These are phyloP conservation scores for Leptinotarsa lineolata DNA, from an alignment of 1,140 invertebrate genomes.

Conservation along the genomic window DNA sequence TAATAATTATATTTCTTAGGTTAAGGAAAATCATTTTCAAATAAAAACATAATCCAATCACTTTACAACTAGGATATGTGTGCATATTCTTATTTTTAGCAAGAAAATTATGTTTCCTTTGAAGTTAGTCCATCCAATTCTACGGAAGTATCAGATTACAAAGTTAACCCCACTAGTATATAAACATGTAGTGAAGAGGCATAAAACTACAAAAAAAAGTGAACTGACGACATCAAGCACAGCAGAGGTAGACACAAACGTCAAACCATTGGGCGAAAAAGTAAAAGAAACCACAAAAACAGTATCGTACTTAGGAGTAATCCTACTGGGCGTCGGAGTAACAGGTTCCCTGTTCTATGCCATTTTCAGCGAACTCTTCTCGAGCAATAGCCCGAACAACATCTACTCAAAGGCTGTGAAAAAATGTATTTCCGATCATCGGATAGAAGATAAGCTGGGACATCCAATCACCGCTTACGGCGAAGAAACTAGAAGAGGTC, in stretches of 20 bases:
- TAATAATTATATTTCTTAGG: no score
- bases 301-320: slow-evolving; percentile 79
- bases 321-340: slow-evolving; percentile 75
- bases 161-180: slow-evolving; percentile 12
- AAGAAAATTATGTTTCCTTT: slow-evolving; percentile 20
- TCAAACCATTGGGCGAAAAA: slow-evolving; percentile 68
- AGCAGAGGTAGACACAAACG: slow-evolving; percentile 59
- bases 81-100: no score
- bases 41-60: no score
- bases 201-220: slow-evolving; percentile 27
- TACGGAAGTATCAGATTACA: slow-evolving; percentile 4
- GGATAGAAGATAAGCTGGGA: slow-evolving; percentile 76
- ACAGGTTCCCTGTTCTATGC: slow-evolving; percentile 80
- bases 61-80: no score
- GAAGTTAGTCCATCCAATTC: slow-evolving; percentile 11
- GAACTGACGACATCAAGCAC: slow-evolving; percentile 24
- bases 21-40: no score
- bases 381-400: slow-evolving; percentile 79
- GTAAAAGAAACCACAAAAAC: slow-evolving; percentile 89
- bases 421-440: slow-evolving; percentile 68
- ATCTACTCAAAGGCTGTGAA: slow-evolving; percentile 81
- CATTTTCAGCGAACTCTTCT: slow-evolving; percentile 85
- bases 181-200: slow-evolving; percentile 1
- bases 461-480: slow-evolving; percentile 87
- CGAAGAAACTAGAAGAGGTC: slow-evolving; percentile 78